Evolutionary conservation across 2,888 invertebrate genomes (phyloP).

Genomic region (Agrochola lota): DNA sequence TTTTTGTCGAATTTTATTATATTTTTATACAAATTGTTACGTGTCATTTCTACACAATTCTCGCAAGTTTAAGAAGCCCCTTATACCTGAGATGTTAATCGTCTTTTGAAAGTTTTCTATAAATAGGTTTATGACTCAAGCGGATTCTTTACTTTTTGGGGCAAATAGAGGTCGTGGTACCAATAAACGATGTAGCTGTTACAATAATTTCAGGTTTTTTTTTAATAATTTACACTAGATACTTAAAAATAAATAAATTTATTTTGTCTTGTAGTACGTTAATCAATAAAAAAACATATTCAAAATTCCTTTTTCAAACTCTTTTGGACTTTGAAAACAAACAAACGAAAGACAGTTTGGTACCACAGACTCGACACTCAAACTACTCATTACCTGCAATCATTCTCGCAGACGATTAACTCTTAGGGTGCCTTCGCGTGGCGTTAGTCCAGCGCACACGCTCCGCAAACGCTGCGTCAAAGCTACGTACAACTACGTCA

Average conservation of each 20-base stretch:
- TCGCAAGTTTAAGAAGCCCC: slow-evolving; percentile 22
- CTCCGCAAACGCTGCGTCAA: neutral
- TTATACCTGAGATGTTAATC: slow-evolving; percentile 49
- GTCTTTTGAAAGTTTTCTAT: slow-evolving; percentile 23
- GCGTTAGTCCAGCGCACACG: slow-evolving; percentile 10
- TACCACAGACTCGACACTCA: slow-evolving; percentile 3
- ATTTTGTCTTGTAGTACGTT: neutral
- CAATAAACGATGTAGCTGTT: neutral
- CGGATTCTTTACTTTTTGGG: neutral
- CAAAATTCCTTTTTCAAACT: neutral
- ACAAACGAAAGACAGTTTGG: neutral
- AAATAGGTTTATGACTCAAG: neutral
- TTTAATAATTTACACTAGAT: neutral
- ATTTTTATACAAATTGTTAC: slow-evolving; percentile 43
- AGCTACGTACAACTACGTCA: neutral
- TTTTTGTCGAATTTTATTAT: slow-evolving; percentile 57
- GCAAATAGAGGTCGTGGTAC: slow-evolving; percentile 18
- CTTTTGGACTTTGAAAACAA: neutral
- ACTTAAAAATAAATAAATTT: neutral
- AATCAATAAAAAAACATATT: neutral
- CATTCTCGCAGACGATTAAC: slow-evolving; percentile 40
- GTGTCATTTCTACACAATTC: slow-evolving; percentile 29
- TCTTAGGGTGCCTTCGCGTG: slow-evolving; percentile 17
- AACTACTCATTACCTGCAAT: neutral
- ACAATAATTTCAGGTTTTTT: neutral